A percentile compares a stretch with the other conserved stretches of the same genome.
Evolutionary conservation across 2,113 vertebrate genomes (phyloP).

Genomic region (Anser cygnoides): DNA sequence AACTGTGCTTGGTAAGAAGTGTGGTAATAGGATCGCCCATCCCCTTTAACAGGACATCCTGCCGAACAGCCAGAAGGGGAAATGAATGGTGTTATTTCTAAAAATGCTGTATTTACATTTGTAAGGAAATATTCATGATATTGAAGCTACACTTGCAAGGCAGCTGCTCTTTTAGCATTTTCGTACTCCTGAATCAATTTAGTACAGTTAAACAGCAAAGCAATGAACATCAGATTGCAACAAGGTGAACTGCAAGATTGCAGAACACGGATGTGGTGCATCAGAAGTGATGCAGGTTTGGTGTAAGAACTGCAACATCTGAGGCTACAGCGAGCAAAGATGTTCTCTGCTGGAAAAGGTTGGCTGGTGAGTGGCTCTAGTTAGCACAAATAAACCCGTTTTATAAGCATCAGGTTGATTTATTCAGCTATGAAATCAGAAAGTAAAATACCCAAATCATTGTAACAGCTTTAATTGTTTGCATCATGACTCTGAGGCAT

Average conservation of each 20-base stretch:
- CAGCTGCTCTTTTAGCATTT: not conserved
- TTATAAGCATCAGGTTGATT: not conserved
- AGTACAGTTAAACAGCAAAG: accelerated
- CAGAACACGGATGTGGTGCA: accelerated
- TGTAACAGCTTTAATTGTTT: not conserved
- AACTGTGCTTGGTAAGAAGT: conserved; percentile 50
- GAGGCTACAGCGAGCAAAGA: not conserved
- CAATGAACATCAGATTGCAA: accelerated
- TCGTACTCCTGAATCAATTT: not conserved
- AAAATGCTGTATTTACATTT: not conserved
- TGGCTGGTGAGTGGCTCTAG: not conserved
- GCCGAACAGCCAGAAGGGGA: not conserved
- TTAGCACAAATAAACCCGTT: not conserved
- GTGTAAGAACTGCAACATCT: not conserved
- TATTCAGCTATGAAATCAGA: not conserved
- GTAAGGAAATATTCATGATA: not conserved
- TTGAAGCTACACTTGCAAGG: not conserved
- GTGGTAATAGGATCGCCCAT: not conserved
- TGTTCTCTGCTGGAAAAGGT: not conserved
- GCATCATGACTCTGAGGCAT: accelerated
- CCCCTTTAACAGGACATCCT: conserved; percentile 7
- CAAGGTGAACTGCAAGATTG: accelerated
- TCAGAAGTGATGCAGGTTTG: not conserved
- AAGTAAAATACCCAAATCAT: not conserved
- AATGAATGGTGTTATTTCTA: not conserved